Evolutionary conservation across 2,113 vertebrate genomes (phyloP), one percentile per base, ranked within the genome.

Genomic region (Pyrgilauda ruficollis): DNA sequence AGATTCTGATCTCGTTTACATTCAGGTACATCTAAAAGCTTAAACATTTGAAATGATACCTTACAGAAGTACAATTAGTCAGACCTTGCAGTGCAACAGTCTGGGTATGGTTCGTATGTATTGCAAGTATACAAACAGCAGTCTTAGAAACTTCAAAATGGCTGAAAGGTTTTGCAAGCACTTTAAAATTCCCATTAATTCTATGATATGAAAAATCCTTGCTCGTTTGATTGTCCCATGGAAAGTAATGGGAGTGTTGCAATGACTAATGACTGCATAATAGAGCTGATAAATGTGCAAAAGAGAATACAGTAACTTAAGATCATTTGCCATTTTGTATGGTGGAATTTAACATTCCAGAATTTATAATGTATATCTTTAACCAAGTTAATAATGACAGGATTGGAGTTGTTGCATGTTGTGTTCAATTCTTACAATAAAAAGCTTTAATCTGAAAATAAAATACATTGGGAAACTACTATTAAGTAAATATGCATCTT

Each of bases 401-500:
- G 70, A 10, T 24, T 89, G 66, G 61, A 82, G 13, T 84, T 78
- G 77, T 58, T 68, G 66, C 26, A 68, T 0, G 0, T 61, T 82
- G 39, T 63, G 22, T 84, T 87, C 44, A 78, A 78, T 82, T 75
- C 33, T 75, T 70, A 39, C 56, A 87, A 82, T 52, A 84, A 89
- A 89, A 94, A 50, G 2, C 18, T 78, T 89, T 95, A 89, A 89
- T 82, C 61, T 89, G 84, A 94, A 93, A 95, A 95, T 62, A 91
- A 89, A 95, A 69, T 62, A 92, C 61, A 35, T 63, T 41, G 30
- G 17, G 22, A 88, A 86, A 49, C 20, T 76, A 35, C 37, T 62
- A 37, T 58, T 18, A 50, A 50, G 39, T 77, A 80, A 84, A 92
- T 67, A 81, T 17, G 77, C 23, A 37, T 86, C 43, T 70, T 84